A percentile compares a stretch with the other conserved stretches of the same genome.
Conservation (phyloP, 2,797 vertebrate species). For the Atherinosoma microstoma region DNA sequence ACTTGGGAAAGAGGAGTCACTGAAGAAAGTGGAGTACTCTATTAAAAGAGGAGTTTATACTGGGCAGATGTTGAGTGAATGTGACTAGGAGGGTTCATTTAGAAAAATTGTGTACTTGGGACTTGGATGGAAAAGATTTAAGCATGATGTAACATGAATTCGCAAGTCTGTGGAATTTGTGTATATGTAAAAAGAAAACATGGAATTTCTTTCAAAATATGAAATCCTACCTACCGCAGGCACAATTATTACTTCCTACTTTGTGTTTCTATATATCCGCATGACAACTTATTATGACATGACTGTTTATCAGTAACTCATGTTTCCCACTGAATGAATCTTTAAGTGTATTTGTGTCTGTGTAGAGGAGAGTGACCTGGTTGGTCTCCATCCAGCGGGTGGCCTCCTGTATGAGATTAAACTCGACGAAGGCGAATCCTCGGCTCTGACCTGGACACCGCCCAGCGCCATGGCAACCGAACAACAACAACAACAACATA, state of each 20-base stretch:
- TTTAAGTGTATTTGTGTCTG: constrained; percentile 83
- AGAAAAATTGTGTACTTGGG: constrained; percentile 45
- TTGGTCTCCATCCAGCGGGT: constrained; percentile 96
- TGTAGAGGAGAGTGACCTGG: constrained; percentile 94
- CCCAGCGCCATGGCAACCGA: constrained; percentile 89
- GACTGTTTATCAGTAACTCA: constrained; percentile 45
- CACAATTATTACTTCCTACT: constrained; percentile 36
- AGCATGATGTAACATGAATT: constrained; percentile 44
- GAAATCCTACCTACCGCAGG: constrained; percentile 57
- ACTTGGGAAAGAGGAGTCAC: constrained; percentile 38
- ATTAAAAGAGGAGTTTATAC: constrained; percentile 46
- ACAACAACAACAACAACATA: constrained; percentile 87
- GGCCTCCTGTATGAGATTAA: constrained; percentile 97
- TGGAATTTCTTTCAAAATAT: constrained; percentile 8
- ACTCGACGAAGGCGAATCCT: constrained; percentile 98
- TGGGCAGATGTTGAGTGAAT: constrained; percentile 42
- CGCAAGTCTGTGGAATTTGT: constrained; percentile 44
- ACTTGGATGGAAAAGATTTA: constrained; percentile 42
- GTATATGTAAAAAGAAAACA: constrained; percentile 25
- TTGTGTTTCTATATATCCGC: constrained; percentile 38
- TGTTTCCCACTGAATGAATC: constrained; percentile 58
- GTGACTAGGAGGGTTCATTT: constrained; percentile 46
- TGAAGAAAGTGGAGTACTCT: constrained; percentile 40
- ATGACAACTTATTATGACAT: constrained; percentile 36
- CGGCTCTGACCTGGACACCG: constrained; percentile 97